A percentile compares a stretch with the other conserved stretches of the same genome.
phyloP scores from a whole-genome alignment of 1,140 invertebrate species.

The Goniozus legneri region DNA sequence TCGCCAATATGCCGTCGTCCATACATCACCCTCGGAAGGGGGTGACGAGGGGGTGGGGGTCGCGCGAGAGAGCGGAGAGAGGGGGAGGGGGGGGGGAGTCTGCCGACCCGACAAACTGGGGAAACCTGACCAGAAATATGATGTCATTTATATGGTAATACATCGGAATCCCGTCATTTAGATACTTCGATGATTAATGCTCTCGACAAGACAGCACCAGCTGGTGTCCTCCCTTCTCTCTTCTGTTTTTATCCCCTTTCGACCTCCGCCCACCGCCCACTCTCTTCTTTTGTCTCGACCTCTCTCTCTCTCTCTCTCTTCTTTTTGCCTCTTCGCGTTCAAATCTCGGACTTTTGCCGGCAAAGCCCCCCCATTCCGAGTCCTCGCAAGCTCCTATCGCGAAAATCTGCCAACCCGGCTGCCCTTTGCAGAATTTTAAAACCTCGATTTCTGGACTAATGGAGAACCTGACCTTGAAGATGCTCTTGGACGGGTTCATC shows the following conservation, averaged over 20 bases:
- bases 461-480: too few relatives aligned
- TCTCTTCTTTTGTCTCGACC: constrained; percentile 14
- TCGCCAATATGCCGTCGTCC: constrained; percentile 54
- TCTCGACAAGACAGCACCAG: constrained; percentile 51
- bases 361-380: too few relatives aligned
- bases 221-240: constrained; percentile 27
- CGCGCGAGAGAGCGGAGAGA: too few relatives aligned
- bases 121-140: constrained; percentile 64
- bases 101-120: constrained; percentile 55
- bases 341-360: not conserved
- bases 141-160: constrained; percentile 68
- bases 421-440: too few relatives aligned
- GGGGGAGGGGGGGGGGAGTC: too few relatives aligned
- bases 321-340: not conserved
- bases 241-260: not conserved
- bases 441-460: too few relatives aligned
- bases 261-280: not conserved
- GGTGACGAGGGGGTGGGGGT: too few relatives aligned
- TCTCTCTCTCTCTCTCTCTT: constrained; percentile 3
- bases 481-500: too few relatives aligned
- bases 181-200: constrained; percentile 64
- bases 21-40: constrained; percentile 53
- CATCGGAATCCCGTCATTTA: constrained; percentile 65
- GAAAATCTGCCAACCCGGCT: too few relatives aligned
- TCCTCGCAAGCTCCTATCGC: too few relatives aligned